Evolutionary conservation across 1,140 invertebrate species (phyloP), one percentile per base, ranked within the genome.

Genomic region (Drosophila parvula): DNA sequence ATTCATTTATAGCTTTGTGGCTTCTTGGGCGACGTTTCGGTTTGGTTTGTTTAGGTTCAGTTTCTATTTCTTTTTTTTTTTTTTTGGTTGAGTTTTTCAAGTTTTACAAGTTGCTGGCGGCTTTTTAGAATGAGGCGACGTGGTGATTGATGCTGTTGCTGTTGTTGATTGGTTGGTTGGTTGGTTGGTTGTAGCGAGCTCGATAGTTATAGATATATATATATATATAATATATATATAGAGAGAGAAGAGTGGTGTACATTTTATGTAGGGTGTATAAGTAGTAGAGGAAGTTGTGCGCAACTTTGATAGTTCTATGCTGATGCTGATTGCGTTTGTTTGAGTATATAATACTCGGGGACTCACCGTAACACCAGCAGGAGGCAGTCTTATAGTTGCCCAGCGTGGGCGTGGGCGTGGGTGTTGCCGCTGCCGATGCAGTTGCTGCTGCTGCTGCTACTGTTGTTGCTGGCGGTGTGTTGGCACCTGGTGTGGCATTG

Each of bases 281-380:
- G 34, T 53, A 70, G 45, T 83, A 79, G 79, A 79, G 73, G 79
- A 78, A 80, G 84, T 88, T 89, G 84, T 88, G 84, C 83, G 67
- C 79, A 89, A 79, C 83, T 78, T 78, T 88, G 62, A 69, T 69
- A 51, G 59, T 70, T 78, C 55, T 63, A 78, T 79, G 77, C 74
- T 80, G 81, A 84, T 81, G 83, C 78, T 89, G 84, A 84, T 78
- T 89, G 69, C 74, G 67, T 76, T 78, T 79, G 45, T 80, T 59
- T 79, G 51, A 53, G 51, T 18, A 53, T 53, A 38, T 77, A 70
- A 38, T 77, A 70, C 70, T 86, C 86, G 18, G 51, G 73, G 82
- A 91, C 90, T 91, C 90, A 91, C 90, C 90, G 86, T 89, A 91
- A 88, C 90, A 91, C 90, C 90, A 91, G 86, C 90, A 91, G 81